These are phyloP conservation scores for Hystrix brachyura DNA, from an alignment of 2,113 vertebrate species.

Conservation along the genomic window DNA sequence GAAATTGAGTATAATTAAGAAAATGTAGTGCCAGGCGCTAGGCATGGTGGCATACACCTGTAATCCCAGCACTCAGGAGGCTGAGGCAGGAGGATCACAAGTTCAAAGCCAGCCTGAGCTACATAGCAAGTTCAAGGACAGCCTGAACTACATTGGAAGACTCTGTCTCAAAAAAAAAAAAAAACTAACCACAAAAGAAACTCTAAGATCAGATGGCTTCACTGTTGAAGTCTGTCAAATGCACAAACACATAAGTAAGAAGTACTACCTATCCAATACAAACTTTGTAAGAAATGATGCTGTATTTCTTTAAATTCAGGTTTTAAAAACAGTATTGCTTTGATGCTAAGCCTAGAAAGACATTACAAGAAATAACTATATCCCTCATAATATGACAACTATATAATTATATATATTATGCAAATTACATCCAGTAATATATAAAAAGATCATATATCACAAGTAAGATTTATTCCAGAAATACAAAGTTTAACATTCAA, in stretches of 20 bases:
- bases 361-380: constrained; percentile 34
- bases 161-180: too few relatives aligned
- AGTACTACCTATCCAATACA: background rate
- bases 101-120: too few relatives aligned
- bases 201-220: background rate
- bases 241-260: background rate
- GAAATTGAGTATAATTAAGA: constrained; percentile 20
- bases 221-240: background rate
- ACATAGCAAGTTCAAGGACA: too few relatives aligned
- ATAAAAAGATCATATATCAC: background rate
- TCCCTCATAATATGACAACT: background rate
- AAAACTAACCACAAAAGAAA: background rate
- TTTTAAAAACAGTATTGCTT: background rate
- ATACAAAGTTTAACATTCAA: background rate
- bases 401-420: background rate
- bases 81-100: too few relatives aligned
- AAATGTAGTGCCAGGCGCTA: too few relatives aligned
- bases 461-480: constrained; percentile 15
- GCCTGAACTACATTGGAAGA: too few relatives aligned
- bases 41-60: too few relatives aligned
- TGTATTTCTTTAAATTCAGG: background rate
- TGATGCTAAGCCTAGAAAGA: background rate
- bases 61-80: too few relatives aligned
- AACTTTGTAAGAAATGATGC: background rate
- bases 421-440: background rate